Evolutionary conservation across 2,113 vertebrate species (phyloP), one percentile per base, ranked within the genome.

Genomic region (Hippocampus abdominalis): DNA sequence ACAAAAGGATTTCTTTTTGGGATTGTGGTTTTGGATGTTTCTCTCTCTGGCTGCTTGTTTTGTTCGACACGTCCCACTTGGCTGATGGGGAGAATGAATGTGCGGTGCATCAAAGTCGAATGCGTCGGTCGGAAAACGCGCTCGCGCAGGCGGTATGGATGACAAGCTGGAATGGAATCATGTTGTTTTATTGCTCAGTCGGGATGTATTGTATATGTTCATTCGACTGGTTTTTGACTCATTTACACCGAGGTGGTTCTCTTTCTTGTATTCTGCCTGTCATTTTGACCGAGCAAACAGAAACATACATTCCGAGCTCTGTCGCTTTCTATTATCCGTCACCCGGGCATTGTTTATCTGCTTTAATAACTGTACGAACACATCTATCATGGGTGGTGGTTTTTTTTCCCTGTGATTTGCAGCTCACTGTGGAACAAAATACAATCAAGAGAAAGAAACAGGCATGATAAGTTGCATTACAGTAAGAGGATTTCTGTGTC

Each of bases 71-170:
- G 57, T 77, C 74, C 70, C 44, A 42, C 53, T 16, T 64, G 63
- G 70, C 82, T 79, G 78, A 87, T 81, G 74, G 1, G 13, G 69
- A 70, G 85, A 84, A 81, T 5, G 39, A 83, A 75, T 76, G 59
- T 83, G 85, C 74, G 80, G 60, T 80, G 72, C 70, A 71, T 84
- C 75, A 63, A 73, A 82, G 71, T 71, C 66, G 78, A 82, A 79
- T 36, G 61, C 73, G 77, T 42, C 77, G 76, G 74, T 78, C 82
- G 15, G 46, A 69, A 74, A 76, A 59, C 75, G 69, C 61, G 76
- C 65, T 84, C 78, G 73, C 10, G 16, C 69, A 66, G 54, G 40
- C 27, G 48, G 67, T 53, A 69, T 51, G 39, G 11, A 57, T 13
- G 27, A 81, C 64, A 53, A 77, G 62, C 64, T 62, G 78, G 71